These are phyloP conservation scores for Hemiprocne comata DNA, from an alignment of 2,113 vertebrate species.

Conservation along the genomic window DNA sequence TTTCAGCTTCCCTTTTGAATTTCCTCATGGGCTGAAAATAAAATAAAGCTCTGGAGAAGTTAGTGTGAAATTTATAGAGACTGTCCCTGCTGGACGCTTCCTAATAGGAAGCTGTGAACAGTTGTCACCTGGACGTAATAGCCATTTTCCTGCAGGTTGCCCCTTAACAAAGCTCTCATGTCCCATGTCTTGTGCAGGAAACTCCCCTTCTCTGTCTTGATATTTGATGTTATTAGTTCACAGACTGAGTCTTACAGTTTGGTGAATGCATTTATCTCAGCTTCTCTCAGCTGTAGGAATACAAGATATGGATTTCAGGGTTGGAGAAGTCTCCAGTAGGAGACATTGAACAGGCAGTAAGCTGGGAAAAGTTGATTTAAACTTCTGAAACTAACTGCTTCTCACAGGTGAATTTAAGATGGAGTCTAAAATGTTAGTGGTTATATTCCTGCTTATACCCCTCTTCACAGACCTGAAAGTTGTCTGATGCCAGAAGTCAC, in stretches of 20 bases:
- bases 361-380: background rate
- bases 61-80: background rate
- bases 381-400: background rate
- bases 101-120: background rate
- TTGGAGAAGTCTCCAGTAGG: background rate
- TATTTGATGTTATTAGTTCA: background rate
- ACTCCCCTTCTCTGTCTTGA: background rate
- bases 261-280: background rate
- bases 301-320: background rate
- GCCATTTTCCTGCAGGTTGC: background rate
- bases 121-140: background rate
- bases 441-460: background rate
- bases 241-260: background rate
- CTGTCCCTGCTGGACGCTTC: background rate
- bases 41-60: background rate
- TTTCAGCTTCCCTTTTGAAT: background rate
- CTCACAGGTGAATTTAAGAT: background rate
- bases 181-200: background rate
- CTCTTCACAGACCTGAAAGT: background rate
- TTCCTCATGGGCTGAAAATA: background rate
- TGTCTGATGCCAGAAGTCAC: background rate
- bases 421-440: background rate
- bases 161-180: background rate
- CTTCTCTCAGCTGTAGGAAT: background rate
- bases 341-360: background rate